A percentile compares a stretch with the other conserved stretches of the same genome.
These are phyloP conservation scores for Phalera bucephala DNA, from an alignment of 2,888 invertebrate species.

Conservation along the genomic window DNA sequence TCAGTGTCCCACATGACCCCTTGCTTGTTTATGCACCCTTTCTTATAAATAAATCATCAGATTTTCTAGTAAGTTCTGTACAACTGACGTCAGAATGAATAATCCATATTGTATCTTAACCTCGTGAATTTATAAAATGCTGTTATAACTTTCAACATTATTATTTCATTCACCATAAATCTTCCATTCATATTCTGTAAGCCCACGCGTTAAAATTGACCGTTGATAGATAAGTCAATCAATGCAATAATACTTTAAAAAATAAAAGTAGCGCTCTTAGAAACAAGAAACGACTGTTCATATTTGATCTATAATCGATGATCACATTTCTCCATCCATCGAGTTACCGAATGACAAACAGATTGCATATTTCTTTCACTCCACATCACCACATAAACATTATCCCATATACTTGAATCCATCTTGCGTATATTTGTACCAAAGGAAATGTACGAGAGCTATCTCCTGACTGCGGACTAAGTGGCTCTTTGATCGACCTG, in stretches of 20 bases:
- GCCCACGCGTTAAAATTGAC: no score
- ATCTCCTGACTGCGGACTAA: slow-evolving; percentile 41
- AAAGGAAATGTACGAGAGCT: slow-evolving; percentile 24
- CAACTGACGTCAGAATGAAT: no score
- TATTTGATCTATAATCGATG: no score
- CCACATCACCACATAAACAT: slow-evolving; percentile 1
- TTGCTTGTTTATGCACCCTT: background rate
- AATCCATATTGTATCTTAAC: no score
- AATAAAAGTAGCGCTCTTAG: background rate
- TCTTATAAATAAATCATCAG: slow-evolving; percentile 1
- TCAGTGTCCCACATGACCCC: background rate
- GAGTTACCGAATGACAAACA: background rate
- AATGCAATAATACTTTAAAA: no score
- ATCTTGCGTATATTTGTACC: slow-evolving; percentile 18
- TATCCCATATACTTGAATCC: slow-evolving; percentile 3
- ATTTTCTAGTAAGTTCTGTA: no score
- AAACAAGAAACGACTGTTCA: background rate
- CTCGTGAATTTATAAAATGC: no score
- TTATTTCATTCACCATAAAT: no score
- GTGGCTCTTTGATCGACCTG: slow-evolving; percentile 60
- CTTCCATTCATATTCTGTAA: no score
- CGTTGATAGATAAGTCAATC: no score
- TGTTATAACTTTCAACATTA: no score
- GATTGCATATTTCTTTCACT: background rate
- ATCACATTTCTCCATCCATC: background rate